Percentiles rank a stretch among this genome's conserved stretches.
Evolutionary conservation across 2,888 invertebrate genomes (phyloP).

Genomic region (Calameuta pallipes): DNA sequence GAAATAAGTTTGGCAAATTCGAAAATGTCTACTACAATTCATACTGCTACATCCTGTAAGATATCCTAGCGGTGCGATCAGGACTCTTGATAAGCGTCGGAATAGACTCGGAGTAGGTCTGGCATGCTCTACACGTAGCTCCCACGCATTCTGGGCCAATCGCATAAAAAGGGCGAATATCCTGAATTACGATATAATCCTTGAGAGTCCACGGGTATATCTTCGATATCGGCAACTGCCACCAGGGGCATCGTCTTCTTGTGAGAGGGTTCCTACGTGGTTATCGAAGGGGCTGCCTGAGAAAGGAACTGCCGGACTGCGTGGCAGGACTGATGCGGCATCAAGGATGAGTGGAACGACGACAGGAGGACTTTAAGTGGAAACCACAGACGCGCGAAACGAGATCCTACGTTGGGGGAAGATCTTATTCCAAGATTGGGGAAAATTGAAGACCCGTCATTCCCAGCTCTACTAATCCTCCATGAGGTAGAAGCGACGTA

Average conservation of each 20-base stretch:
- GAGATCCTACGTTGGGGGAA: not conserved
- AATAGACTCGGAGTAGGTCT: not conserved
- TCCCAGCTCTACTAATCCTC: slow-evolving; percentile 16
- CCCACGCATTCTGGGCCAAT: not conserved
- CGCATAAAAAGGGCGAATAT: not conserved
- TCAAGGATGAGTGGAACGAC: not conserved
- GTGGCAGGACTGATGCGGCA: not conserved
- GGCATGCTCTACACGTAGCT: not conserved
- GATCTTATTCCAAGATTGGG: slow-evolving; percentile 20
- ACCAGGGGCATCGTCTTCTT: not conserved
- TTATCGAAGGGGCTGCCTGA: not conserved
- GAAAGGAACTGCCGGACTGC: not conserved
- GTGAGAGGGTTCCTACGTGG: not conserved
- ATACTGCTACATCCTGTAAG: not conserved
- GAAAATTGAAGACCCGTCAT: slow-evolving; percentile 24
- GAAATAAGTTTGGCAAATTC: not conserved
- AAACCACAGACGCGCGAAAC: slow-evolving; percentile 9
- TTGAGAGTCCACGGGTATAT: not conserved
- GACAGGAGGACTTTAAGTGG: slow-evolving; percentile 4
- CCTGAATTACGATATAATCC: slow-evolving; percentile 5
- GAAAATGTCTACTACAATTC: not conserved
- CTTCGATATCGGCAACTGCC: slow-evolving; percentile 3
- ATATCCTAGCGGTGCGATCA: not conserved
- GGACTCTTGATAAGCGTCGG: not conserved
- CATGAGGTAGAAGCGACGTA: not conserved